Base-by-base conservation (phyloP, 2,888 invertebrate genomes). In the Slavum lentiscoides region DNA sequence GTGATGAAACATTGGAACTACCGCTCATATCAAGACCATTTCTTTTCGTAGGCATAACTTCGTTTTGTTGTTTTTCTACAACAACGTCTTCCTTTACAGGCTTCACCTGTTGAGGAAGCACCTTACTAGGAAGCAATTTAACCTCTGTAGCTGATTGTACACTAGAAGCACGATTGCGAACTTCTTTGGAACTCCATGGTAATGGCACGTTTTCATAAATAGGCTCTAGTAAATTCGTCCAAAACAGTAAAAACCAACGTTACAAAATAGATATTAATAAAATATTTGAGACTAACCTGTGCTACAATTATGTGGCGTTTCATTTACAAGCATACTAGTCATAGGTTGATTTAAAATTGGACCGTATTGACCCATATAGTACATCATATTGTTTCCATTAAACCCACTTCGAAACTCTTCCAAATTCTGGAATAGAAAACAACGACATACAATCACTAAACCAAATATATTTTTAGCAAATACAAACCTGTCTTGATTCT, bases 201-300 rank as follows among this genome's bases (percentile, higher is more conserved):
- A 92, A 85, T 0, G 93, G 93, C 11, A 94, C 92, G 86, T 94
- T 94, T 85, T 94, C 93, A 86, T 94, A 94, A 83, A 94, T 94
- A 0, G 94, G 94, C 85, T 94, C 94, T 19, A 4, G 83, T 82
- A 5, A 82, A 66, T 55, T 83, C 11, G 13, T 13, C 49, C 43
- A 43, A 49, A 49, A 49, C 49, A 49, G 49, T 49, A 49, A 49
- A 49, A 49, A 49, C 15, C 49, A 49, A 11, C 3, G 15, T 11
- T 49, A 15, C 13, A 49, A 49, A 49, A 49, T 49, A 49, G 13
- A 15, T 13, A 11, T 13, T 49, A 15, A 49, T 15, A 6, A 64
- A 55, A 37, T 70, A 21, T 43, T 21, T n/a, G 6, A 37, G 9
- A 55, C 23, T 58, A 30, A 80, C 80, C 58, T 21, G 59, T 58